Evolutionary conservation across 2,888 invertebrate species (phyloP).

Genomic region (Cyaniris semiargus): DNA sequence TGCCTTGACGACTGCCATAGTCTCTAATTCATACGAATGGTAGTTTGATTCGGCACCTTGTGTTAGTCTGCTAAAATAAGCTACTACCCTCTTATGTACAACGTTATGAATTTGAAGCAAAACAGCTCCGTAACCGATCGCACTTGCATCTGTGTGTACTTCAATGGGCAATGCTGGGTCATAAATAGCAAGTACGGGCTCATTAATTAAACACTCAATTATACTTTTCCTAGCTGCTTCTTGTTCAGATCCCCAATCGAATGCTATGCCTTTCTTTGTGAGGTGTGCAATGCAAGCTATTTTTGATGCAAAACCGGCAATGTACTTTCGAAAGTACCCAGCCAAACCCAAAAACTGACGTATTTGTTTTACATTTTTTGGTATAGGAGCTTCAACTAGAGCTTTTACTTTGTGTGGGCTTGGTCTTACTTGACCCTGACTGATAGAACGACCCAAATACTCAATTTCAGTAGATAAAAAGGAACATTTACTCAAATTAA

Average conservation of each 20-base stretch:
- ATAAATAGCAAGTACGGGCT: slow-evolving; percentile 32
- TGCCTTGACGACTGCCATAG: slow-evolving; percentile 41
- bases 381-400: slow-evolving; percentile 38
- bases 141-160: slow-evolving; percentile 46
- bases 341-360: too few relatives aligned
- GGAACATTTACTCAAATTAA: slow-evolving; percentile 34
- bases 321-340: slow-evolving; percentile 37
- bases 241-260: slow-evolving; percentile 27
- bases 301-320: slow-evolving; percentile 12
- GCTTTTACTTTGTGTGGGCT: slow-evolving; percentile 43
- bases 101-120: slow-evolving; percentile 40
- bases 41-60: slow-evolving; percentile 40
- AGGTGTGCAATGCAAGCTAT: slow-evolving; percentile 1
- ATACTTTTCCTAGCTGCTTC: not conserved
- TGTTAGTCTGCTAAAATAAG: slow-evolving; percentile 40
- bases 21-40: slow-evolving; percentile 41
- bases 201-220: slow-evolving; percentile 26
- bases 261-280: slow-evolving; percentile 30
- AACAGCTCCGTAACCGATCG: slow-evolving; percentile 44
- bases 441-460: slow-evolving; percentile 39
- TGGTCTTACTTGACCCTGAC: slow-evolving; percentile 44
- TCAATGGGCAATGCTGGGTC: slow-evolving; percentile 41
- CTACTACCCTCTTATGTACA: slow-evolving; percentile 32
- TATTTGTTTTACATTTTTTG: slow-evolving; percentile 36
- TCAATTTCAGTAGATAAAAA: too few relatives aligned